phyloP scores from a whole-genome alignment of 2,113 vertebrate species.

The Pterophyllum scalare region DNA sequence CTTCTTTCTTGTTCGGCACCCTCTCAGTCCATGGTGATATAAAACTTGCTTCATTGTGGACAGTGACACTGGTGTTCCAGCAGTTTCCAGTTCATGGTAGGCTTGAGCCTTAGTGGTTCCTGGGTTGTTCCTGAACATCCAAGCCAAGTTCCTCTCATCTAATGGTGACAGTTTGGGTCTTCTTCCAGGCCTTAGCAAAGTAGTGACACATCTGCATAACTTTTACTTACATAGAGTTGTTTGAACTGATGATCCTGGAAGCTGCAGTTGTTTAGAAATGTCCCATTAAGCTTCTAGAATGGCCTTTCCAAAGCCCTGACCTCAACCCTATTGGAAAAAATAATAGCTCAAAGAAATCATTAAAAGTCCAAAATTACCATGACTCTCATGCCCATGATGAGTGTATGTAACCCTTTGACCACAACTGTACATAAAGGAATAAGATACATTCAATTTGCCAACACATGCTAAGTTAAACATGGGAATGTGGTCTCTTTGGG shows the following conservation, averaged over 20 bases:
- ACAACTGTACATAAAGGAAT: background rate
- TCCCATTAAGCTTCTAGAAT: background rate
- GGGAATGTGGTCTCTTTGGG: conserved; percentile 1
- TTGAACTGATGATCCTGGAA: background rate
- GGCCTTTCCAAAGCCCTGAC: background rate
- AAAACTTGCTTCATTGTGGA: too few relatives aligned
- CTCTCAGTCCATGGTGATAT: too few relatives aligned
- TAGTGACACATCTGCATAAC: background rate
- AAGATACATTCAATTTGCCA: background rate
- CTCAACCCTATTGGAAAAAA: background rate
- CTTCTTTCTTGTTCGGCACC: too few relatives aligned
- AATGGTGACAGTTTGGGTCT: background rate
- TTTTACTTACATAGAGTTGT: background rate
- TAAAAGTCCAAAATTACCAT: background rate
- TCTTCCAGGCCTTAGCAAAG: background rate
- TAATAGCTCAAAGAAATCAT: background rate
- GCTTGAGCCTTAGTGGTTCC: background rate
- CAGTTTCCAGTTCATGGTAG: background rate
- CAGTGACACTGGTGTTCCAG: too few relatives aligned
- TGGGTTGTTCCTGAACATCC: background rate
- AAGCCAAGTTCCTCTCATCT: background rate
- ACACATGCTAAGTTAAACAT: background rate
- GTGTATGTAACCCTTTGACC: background rate
- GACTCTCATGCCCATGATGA: background rate
- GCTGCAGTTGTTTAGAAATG: background rate